Evolutionary conservation across 2,888 invertebrate species (phyloP), one percentile per base, ranked within the genome.

Genomic region (Tenthredo scrophulariae): DNA sequence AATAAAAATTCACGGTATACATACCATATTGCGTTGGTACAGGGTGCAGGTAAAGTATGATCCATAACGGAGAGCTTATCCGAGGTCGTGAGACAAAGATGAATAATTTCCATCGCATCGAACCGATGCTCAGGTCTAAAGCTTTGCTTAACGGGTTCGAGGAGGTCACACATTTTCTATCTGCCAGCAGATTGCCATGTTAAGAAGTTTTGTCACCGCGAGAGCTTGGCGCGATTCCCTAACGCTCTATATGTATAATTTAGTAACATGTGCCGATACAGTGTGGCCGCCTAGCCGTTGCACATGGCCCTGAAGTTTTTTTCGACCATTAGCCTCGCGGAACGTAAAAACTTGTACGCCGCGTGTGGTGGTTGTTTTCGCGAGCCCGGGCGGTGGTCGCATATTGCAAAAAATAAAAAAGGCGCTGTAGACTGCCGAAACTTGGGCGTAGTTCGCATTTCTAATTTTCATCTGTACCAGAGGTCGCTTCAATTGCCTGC

Each of bases 351-450:
- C 46, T 67, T 26, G 10, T 43, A n/a, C 83, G 40, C 33, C 43
- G 67, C 83, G 67, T 83, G 83, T 83, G 83, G 80, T 43, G 22
- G 83, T 70, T 83, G 46, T 62, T 80, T 80, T 80, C 62, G 62
- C 80, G 80, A 80, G 37, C 37, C 58, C 62, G 26, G 80, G 22
- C 62, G 58, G 62, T 58, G 80, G 58, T 62, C 80, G 62, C 40
- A 40, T 62, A 62, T 62, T 37, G 40, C 22, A 37, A 13, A 22
- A 22, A 50, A 22, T 18, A 62, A 65, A 33, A 80, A 37, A 62
- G 40, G 37, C 13, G 62, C 46, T 13, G 29, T 54, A 29, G 77
- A 77, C 54, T 54, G 54, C 18, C 77, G 18, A 77, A 77, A 77
- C 50, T 50, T 54, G 18, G 54, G 46, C 50, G 18, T 46, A 46